Percentiles rank a stretch among this genome's conserved stretches.
Evolutionary conservation across 2,797 vertebrate genomes (phyloP).

Genomic region (Crypturellus tataupa): DNA sequence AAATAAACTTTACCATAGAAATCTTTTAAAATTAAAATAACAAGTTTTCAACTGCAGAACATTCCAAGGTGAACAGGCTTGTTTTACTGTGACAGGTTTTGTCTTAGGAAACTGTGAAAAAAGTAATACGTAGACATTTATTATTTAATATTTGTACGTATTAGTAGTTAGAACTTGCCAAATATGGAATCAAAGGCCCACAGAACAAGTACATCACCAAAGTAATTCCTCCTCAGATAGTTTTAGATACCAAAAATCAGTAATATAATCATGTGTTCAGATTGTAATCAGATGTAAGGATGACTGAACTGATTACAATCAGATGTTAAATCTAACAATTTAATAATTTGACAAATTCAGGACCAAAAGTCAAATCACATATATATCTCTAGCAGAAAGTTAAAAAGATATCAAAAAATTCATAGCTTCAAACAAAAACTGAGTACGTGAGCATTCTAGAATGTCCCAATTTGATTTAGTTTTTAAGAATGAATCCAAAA

Average conservation of each 20-base stretch:
- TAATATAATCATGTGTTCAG: background rate
- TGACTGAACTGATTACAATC: too few relatives aligned
- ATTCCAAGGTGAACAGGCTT: background rate
- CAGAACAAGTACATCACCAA: background rate
- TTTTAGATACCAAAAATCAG: background rate
- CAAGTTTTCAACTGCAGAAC: background rate
- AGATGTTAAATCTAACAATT: background rate
- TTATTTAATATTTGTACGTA: conserved; percentile 6
- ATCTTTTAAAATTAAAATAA: conserved; percentile 15
- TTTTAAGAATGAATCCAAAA: background rate
- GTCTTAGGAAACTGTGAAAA: background rate
- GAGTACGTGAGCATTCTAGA: background rate
- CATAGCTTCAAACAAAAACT: background rate
- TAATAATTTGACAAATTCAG: background rate
- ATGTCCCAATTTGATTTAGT: background rate
- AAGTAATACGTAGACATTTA: background rate
- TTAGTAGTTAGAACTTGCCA: background rate
- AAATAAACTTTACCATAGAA: background rate
- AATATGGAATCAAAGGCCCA: background rate
- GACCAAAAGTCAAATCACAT: background rate
- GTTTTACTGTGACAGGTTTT: background rate
- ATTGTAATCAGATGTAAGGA: too few relatives aligned
- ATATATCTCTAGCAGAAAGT: background rate
- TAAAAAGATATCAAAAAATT: background rate
- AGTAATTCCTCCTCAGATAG: background rate